Evolutionary conservation across 2,797 vertebrate species (phyloP), one percentile per base, ranked within the genome.

Genomic region (Neostethus bicornis): DNA sequence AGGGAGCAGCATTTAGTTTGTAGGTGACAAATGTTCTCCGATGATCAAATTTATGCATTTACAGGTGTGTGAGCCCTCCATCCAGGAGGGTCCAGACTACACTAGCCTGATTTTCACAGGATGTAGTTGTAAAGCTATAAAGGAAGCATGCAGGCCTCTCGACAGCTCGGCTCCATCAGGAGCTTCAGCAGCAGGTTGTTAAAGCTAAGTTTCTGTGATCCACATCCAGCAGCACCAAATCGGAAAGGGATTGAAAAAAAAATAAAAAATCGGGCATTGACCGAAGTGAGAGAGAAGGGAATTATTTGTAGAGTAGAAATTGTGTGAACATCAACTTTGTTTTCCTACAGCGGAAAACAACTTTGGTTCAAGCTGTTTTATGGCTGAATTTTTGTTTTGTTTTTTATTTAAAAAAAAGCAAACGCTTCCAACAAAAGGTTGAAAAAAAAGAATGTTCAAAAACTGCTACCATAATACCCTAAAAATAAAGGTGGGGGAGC

Each of bases 331-430:
- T 92, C 93, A 90, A 91, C 89, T 86, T 85, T 91, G 80, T 87
- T 90, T 83, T 85, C 68, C 95, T 94, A 93, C 93, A 92, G 94
- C 96, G 93, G 92, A 95, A 86, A 95, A 95, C 92, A 92, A 94
- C 96, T 98, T 99, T 99, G 97, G 96, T 98, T 98, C 92, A 96
- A 98, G 97, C 97, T 98, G 96, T 89, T 90, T 93, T 95, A 95
- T 96, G 94, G 94, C 95, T 93, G 91, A 89, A 84, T 77, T 90
- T 86, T 82, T 82, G 85, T 83, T n/a, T n/a, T n/a, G n/a, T n/a
- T n/a, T n/a, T n/a, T n/a, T n/a, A n/a, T n/a, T n/a, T n/a, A 73
- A 75, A 84, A 74, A 78, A 43, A 70, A 58, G 72, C 19, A 16
- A 35, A 49, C 68, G 53, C 65, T 64, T 74, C 66, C 89, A 85